These are phyloP conservation scores for Drosophila demipolita DNA, from an alignment of 2,888 invertebrate genomes.

Conservation along the genomic window DNA sequence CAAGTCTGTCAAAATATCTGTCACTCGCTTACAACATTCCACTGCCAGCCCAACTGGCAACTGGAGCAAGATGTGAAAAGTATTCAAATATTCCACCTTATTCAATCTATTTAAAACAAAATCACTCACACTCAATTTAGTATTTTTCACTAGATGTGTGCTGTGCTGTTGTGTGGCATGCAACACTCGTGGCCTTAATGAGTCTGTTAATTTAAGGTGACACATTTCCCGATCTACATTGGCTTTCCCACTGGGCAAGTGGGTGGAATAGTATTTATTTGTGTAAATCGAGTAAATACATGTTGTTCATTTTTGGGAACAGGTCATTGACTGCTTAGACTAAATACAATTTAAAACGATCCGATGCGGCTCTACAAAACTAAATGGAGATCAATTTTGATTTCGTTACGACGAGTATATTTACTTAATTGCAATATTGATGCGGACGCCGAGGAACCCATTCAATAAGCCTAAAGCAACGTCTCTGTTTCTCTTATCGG, in stretches of 20 bases:
- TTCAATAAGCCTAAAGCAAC: not conserved
- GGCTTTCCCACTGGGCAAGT: constrained; percentile 13
- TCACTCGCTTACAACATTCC: constrained; percentile 7
- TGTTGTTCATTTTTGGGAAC: constrained; percentile 25
- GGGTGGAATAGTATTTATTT: constrained; percentile 29
- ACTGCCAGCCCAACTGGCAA: constrained; percentile 13
- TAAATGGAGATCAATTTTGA: constrained; percentile 56
- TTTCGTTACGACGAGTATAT: constrained; percentile 45
- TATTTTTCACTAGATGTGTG: constrained; percentile 6
- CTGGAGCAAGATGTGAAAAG: constrained; percentile 23
- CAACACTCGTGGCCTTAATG: constrained; percentile 70
- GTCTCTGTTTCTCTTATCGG: not conserved
- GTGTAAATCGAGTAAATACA: constrained; percentile 39
- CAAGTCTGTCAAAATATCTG: constrained; percentile 46
- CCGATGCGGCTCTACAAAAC: constrained; percentile 20
- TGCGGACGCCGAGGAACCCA: not conserved
- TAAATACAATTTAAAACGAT: constrained; percentile 52
- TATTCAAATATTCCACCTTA: constrained; percentile 26
- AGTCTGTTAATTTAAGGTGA: constrained; percentile 71
- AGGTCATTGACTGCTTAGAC: constrained; percentile 58
- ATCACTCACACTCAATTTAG: not conserved
- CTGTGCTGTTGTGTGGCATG: constrained; percentile 9
- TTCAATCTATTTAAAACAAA: constrained; percentile 20
- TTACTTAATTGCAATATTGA: constrained; percentile 55
- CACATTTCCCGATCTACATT: constrained; percentile 43